These are phyloP conservation scores for Irena cyanogastra DNA, from an alignment of 2,113 vertebrate genomes.

Conservation along the genomic window DNA sequence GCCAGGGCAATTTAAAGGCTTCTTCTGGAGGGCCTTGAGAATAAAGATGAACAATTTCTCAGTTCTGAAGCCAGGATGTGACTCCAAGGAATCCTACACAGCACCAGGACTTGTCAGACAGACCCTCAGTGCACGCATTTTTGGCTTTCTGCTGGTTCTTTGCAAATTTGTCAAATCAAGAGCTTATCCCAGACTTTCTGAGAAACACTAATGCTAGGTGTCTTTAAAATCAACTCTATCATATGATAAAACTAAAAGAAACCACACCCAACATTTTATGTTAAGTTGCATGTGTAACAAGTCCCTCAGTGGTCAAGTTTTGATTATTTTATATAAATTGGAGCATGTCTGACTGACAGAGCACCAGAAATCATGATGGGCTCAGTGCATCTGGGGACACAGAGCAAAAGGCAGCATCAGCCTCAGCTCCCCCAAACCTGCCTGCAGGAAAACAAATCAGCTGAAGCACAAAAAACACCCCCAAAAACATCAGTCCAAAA, in stretches of 20 bases:
- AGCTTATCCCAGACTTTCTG: neutral
- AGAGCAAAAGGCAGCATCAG: neutral
- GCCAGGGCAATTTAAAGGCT: neutral
- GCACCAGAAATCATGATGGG: neutral
- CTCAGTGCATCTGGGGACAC: accelerated
- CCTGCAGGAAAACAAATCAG: neutral
- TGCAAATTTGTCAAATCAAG: neutral
- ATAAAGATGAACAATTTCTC: neutral
- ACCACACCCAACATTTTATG: accelerated
- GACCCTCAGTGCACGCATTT: neutral
- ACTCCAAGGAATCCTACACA: neutral
- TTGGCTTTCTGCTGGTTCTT: neutral
- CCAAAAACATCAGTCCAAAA: neutral
- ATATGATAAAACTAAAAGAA: neutral
- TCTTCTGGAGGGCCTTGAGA: neutral
- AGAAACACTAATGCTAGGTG: neutral
- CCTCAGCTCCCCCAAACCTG: neutral
- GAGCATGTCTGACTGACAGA: neutral
- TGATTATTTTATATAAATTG: neutral
- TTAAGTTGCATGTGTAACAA: neutral
- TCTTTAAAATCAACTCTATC: neutral
- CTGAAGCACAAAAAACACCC: neutral
- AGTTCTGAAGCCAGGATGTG: neutral
- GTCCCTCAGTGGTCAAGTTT: neutral
- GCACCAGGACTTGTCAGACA: neutral